A percentile compares a stretch with the other conserved stretches of the same genome.
Evolutionary conservation across 2,888 invertebrate genomes (phyloP).

Genomic region (Troilus luridus): DNA sequence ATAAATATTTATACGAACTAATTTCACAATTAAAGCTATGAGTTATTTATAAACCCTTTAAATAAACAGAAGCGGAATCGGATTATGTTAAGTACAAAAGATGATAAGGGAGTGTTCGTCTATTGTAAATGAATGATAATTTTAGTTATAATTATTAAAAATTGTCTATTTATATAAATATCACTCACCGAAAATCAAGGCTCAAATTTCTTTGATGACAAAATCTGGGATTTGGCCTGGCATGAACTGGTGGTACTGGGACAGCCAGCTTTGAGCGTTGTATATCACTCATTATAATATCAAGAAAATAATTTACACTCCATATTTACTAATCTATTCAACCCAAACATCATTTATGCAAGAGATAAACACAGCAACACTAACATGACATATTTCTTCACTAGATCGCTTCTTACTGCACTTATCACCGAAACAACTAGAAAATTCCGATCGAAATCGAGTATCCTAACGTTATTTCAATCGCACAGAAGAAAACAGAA

Average conservation of each 20-base stretch:
- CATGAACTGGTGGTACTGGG: constrained; percentile 74
- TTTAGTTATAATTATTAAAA: background rate
- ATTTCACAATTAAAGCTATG: constrained; percentile 27
- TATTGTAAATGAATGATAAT: background rate
- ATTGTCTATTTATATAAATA: background rate
- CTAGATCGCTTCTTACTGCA: background rate
- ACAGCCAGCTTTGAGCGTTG: constrained; percentile 64
- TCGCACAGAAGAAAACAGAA: background rate
- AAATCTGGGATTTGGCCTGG: constrained; percentile 72
- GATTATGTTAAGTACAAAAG: background rate
- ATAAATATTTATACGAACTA: constrained; percentile 29
- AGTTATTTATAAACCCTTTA: constrained; percentile 11
- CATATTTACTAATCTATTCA: constrained; percentile 12
- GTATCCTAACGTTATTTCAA: background rate
- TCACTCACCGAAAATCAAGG: constrained; percentile 84
- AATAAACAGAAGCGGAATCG: constrained; percentile 16
- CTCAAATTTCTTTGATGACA: constrained; percentile 91
- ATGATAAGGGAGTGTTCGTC: background rate
- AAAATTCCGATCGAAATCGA: background rate
- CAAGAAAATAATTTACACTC: constrained; percentile 51
- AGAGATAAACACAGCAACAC: constrained; percentile 28
- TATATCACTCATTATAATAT: constrained; percentile 64
- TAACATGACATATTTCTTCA: constrained; percentile 36
- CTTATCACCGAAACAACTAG: background rate
- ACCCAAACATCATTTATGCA: constrained; percentile 32